A percentile compares a stretch with the other conserved stretches of the same genome.
Evolutionary conservation across 2,888 invertebrate genomes (phyloP).

Genomic region (Acanthosoma haemorrhoidale): DNA sequence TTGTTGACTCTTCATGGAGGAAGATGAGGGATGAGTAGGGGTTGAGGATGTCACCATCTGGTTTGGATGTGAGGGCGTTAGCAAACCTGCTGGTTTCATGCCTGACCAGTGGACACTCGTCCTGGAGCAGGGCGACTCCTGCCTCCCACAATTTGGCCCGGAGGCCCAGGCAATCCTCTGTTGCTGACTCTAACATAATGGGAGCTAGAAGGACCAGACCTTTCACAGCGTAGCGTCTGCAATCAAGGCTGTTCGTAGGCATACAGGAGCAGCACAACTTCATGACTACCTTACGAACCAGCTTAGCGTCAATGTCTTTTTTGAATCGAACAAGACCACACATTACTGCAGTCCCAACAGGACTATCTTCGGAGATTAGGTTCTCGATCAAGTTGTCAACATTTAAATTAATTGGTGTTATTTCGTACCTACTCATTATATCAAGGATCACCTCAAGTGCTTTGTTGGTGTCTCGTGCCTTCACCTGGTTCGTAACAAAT

Average conservation of each 20-base stretch:
- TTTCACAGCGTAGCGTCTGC: slow-evolving; percentile 10
- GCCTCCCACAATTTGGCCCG: slow-evolving; percentile 45
- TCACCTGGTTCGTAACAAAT: slow-evolving; percentile 1
- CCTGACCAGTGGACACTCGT: slow-evolving; percentile 53
- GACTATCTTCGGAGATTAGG: slow-evolving; percentile 10
- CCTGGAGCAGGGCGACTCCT: slow-evolving; percentile 51
- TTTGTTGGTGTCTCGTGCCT: background rate
- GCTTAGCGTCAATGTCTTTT: background rate
- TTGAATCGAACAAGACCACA: slow-evolving; percentile 19
- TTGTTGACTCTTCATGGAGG: slow-evolving; percentile 16
- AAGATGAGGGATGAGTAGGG: slow-evolving; percentile 17
- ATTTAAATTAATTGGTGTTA: slow-evolving; percentile 19
- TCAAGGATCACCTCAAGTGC: slow-evolving; percentile 27
- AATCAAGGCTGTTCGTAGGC: background rate
- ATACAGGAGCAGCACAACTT: background rate
- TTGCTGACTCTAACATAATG: slow-evolving; percentile 1
- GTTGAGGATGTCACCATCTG: background rate
- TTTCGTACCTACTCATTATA: slow-evolving; percentile 18
- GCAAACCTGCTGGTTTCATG: slow-evolving; percentile 43
- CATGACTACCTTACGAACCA: background rate
- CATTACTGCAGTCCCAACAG: slow-evolving; percentile 22
- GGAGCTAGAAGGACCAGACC: slow-evolving; percentile 24
- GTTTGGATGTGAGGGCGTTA: slow-evolving; percentile 5
- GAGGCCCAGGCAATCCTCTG: background rate
- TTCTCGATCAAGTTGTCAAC: slow-evolving; percentile 17